Evolutionary conservation across 2,888 invertebrate genomes (phyloP).

Genomic region (Harmothoe impar): DNA sequence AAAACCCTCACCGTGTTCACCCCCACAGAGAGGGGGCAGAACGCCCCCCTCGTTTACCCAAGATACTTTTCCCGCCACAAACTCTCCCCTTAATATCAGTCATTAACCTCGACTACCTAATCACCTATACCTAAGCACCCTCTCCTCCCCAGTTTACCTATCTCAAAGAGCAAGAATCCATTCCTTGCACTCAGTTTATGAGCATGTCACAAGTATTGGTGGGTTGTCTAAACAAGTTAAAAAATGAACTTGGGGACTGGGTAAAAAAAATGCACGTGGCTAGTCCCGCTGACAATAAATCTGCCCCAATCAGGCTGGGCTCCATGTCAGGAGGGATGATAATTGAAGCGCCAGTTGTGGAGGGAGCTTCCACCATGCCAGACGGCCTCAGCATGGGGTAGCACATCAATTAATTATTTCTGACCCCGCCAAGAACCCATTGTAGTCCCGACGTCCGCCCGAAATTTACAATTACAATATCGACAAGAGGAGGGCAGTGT

Average conservation of each 20-base stretch:
- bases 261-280: neutral
- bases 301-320: constrained; percentile 33
- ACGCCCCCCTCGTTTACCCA: constrained; percentile 43
- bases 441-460: constrained; percentile 32
- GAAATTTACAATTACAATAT: constrained; percentile 63
- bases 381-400: constrained; percentile 58
- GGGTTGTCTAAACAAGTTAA: neutral
- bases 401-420: constrained; percentile 57
- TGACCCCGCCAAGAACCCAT: constrained; percentile 35
- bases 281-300: constrained; percentile 37
- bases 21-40: constrained; percentile 21
- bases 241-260: neutral
- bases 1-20: neutral
- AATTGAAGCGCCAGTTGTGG: constrained; percentile 54
- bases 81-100: neutral
- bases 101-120: constrained; percentile 13
- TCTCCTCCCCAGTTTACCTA: neutral
- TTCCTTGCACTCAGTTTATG: neutral
- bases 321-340: constrained; percentile 5
- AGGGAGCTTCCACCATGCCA: constrained; percentile 30
- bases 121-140: neutral
- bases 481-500: constrained; percentile 42
- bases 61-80: neutral
- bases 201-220: neutral
- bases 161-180: neutral